Conservation (phyloP, 2,113 vertebrate genomes). For the Poeciliopsis prolifica region DNA sequence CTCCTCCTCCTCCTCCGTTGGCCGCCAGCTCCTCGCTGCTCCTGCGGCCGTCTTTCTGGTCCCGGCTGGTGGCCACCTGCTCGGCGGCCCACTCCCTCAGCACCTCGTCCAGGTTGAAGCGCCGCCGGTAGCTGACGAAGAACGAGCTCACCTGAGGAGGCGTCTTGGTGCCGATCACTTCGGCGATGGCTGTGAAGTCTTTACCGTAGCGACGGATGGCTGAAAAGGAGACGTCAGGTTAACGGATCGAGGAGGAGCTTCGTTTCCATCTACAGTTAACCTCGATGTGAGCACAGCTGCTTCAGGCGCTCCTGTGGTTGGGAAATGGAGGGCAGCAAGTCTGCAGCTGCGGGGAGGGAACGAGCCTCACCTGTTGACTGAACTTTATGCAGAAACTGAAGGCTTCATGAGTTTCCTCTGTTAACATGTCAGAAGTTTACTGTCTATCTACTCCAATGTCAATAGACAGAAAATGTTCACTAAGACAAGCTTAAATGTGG, state of each 20-base stretch:
- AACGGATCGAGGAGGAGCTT: background rate
- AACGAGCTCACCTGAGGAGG: slow-evolving; percentile 89
- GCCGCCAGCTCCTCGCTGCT: slow-evolving; percentile 65
- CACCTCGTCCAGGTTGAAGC: slow-evolving; percentile 92
- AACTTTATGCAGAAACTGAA: background rate
- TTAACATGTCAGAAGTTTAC: too few relatives aligned
- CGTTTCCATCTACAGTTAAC: slow-evolving; percentile 21
- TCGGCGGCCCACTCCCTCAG: slow-evolving; percentile 92
- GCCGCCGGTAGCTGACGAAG: slow-evolving; percentile 90
- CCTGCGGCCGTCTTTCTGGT: slow-evolving; percentile 64
- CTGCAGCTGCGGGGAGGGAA: slow-evolving; percentile 6
- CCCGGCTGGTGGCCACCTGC: slow-evolving; percentile 77
- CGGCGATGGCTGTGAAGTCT: slow-evolving; percentile 88
- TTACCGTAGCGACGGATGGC: slow-evolving; percentile 90
- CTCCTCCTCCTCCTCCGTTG: slow-evolving; percentile 71
- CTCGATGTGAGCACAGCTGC: slow-evolving; percentile 40
- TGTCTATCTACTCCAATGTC: too few relatives aligned
- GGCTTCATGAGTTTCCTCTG: too few relatives aligned
- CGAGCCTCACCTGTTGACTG: background rate
- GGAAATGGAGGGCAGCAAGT: background rate
- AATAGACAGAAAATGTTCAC: too few relatives aligned
- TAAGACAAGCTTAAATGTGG: too few relatives aligned
- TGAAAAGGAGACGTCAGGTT: slow-evolving; percentile 42
- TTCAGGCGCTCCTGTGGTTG: slow-evolving; percentile 20
- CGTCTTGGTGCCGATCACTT: slow-evolving; percentile 91